Evolutionary conservation across 2,888 invertebrate species (phyloP).

Genomic region (Caenorhabditis uteleia): DNA sequence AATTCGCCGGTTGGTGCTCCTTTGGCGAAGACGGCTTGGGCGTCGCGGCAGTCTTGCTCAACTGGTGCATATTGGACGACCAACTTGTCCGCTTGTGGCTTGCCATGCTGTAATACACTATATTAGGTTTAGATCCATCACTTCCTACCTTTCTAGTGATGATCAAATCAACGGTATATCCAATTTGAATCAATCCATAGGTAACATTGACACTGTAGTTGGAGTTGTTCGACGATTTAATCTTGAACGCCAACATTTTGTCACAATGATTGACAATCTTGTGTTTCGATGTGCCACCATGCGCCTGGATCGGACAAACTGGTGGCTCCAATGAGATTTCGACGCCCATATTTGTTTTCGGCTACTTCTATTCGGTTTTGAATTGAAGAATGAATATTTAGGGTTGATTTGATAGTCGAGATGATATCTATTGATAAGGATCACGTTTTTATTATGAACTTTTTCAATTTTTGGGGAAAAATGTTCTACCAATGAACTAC

Average conservation of each 20-base stretch:
- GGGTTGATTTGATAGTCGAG: too few species aligned
- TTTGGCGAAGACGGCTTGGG: slow-evolving; percentile 29
- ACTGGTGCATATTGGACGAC: slow-evolving; percentile 39
- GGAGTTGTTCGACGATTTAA: slow-evolving; percentile 57
- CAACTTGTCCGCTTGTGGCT: slow-evolving; percentile 36
- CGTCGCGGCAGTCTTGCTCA: slow-evolving; percentile 25
- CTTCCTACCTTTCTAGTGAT: slow-evolving; percentile 31
- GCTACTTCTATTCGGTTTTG: too few species aligned
- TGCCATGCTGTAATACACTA: slow-evolving; percentile 17
- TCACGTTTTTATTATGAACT: too few species aligned
- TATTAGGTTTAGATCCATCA: neutral
- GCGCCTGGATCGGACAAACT: slow-evolving; percentile 48
- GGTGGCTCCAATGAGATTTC: slow-evolving; percentile 46
- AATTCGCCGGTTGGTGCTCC: slow-evolving; percentile 31
- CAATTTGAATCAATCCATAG: slow-evolving; percentile 39
- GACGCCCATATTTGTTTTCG: too few species aligned
- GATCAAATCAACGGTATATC: slow-evolving; percentile 34
- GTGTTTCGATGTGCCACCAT: slow-evolving; percentile 51
- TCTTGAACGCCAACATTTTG: slow-evolving; percentile 52
- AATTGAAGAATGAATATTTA: too few species aligned
- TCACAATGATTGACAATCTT: slow-evolving; percentile 54
- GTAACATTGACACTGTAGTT: slow-evolving; percentile 45
- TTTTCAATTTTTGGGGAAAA: too few species aligned
- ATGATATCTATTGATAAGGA: too few species aligned
- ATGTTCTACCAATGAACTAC: too few species aligned